These are phyloP conservation scores for Halcyon chelicuti DNA, from an alignment of 2,797 vertebrate genomes.

Conservation along the genomic window DNA sequence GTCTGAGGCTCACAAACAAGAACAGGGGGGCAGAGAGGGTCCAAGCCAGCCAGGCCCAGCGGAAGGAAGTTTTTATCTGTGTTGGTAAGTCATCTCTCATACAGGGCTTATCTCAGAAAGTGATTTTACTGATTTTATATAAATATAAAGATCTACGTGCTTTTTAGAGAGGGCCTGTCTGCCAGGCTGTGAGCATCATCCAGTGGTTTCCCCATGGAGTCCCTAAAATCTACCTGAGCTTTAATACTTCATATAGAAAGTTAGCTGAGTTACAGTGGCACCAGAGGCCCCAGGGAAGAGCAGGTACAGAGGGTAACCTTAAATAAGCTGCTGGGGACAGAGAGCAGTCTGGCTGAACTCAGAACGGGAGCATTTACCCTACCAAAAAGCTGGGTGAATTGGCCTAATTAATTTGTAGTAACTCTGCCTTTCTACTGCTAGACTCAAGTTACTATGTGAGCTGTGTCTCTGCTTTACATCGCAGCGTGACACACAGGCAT, in stretches of 20 bases:
- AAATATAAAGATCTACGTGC: too few relatives aligned
- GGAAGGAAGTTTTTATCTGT: neutral
- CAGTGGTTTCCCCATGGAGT: neutral
- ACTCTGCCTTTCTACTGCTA: neutral
- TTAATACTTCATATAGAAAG: neutral
- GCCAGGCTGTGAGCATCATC: neutral
- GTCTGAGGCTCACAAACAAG: neutral
- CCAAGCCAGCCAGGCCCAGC: neutral
- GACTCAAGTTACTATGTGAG: neutral
- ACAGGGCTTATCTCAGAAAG: neutral
- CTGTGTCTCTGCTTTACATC: slow-evolving; percentile 32
- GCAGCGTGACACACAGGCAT: neutral
- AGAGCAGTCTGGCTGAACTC: neutral
- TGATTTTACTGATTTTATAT: too few relatives aligned
- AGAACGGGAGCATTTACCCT: neutral
- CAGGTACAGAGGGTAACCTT: neutral
- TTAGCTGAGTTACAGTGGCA: neutral
- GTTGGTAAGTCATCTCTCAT: neutral
- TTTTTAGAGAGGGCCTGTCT: neutral
- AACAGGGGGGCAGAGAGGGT: neutral
- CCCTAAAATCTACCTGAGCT: neutral
- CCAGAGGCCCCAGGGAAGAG: neutral
- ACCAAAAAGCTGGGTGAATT: neutral
- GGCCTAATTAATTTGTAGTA: neutral
- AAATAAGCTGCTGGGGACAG: neutral